These are phyloP conservation scores for Spilarctia lutea DNA, from an alignment of 2,888 invertebrate species.

Conservation along the genomic window DNA sequence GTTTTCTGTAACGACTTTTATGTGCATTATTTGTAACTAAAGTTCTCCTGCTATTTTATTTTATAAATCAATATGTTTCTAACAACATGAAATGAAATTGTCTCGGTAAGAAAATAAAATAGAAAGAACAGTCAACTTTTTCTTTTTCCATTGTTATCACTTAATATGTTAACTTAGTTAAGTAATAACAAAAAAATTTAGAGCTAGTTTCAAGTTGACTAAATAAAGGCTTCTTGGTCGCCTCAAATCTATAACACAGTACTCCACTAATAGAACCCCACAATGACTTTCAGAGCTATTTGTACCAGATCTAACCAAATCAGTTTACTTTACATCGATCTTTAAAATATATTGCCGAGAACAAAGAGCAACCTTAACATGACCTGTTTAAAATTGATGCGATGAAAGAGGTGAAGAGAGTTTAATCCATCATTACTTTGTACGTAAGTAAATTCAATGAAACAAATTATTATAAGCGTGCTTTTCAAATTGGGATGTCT, in stretches of 20 bases:
- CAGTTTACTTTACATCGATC: neutral
- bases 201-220: slow-evolving; percentile 24
- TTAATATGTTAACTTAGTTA: neutral
- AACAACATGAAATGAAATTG: neutral
- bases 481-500: neutral
- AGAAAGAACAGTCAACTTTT: neutral
- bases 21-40: neutral
- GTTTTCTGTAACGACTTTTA: slow-evolving; percentile 30
- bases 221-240: slow-evolving; percentile 52
- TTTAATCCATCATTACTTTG: neutral
- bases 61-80: neutral
- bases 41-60: neutral
- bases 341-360: neutral
- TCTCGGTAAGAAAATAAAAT: neutral
- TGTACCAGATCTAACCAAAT: neutral
- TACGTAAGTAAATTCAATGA: neutral
- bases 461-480: neutral
- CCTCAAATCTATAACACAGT: slow-evolving; percentile 27
- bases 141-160: neutral
- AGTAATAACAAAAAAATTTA: neutral
- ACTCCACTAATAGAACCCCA: neutral
- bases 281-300: neutral
- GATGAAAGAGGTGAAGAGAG: neutral
- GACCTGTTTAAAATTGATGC: neutral
- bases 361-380: neutral